Evolutionary conservation across 2,113 vertebrate genomes (phyloP), one percentile per base, ranked within the genome.

Genomic region (Oryzias curvinotus): DNA sequence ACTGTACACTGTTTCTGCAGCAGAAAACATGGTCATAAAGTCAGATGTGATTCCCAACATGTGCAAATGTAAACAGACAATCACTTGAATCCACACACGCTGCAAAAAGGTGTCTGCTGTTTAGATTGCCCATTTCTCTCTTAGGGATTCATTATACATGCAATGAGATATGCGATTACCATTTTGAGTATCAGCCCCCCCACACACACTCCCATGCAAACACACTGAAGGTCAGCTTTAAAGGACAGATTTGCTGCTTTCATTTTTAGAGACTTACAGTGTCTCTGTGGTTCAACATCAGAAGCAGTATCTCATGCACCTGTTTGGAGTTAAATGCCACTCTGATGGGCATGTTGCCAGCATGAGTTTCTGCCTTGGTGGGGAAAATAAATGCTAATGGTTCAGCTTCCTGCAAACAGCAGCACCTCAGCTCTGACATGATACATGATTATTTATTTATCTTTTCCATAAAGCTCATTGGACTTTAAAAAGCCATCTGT

Each of bases 131-230:
- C 42, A 52, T 80, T 79, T 82, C 68, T 45, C 75, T 80, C 68
- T 66, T 52, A n/a, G 50, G 75, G 71, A 75, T 84, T 84, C 75
- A 85, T 89, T 87, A 87, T 85, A 83, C 85, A 85, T 85, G 77
- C 85, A 83, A 71, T 71, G 68, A 85, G 82, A 79, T 81, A 77
- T 85, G 79, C 75, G 78, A 85, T 89, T 88, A 85, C 77, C 81
- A 85, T 87, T 84, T 85, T 78, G 84, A 86, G 81, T 70, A 83
- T 72, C 70, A 50, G 62, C 65, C 62, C 55, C 57, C 59, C 75
- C 74, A n/a, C 36, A 57, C 43, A 59, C 36, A 14, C 57, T 55
- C 26, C 56, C 57, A 66, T 6, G 47, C 52, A 70, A 10, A 55
- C 15, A 52, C 28, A 44, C 4, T 77, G 59, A 79, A 86, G 84